Base-by-base conservation (phyloP, 2,797 vertebrate genomes). In the Poeciliopsis turneri region DNA sequence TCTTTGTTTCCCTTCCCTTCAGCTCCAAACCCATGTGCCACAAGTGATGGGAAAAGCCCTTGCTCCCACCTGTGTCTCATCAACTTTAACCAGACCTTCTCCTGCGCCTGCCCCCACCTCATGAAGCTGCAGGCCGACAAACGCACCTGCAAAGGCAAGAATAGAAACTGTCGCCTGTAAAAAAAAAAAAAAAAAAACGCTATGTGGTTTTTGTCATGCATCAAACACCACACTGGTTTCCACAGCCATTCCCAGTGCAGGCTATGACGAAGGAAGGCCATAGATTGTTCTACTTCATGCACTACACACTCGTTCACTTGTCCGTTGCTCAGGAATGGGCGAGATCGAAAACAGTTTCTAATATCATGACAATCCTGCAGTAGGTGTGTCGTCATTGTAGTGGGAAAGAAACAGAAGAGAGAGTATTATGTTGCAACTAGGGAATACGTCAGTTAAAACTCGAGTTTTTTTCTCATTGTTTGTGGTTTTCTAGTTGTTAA, bases 61-160 rank as follows among this genome's bases (percentile, higher is more conserved):
- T 99, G 98, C 87, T 98, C 98, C 80, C 98, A 99, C 86, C 95
- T 99, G 76, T 99, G 98, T 90, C 97, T 99, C 88, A 99, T 99
- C 92, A 98, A 97, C 94, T 99, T 97, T 93, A 99, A 99, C 94
- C 97, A 97, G 87, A 97, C 97, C 0, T 95, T 97, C 86, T 97
- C 98, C 84, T 99, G 98, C 0, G 97, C 97, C 86, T 99, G 98
- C 72, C 98, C 98, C 4, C 98, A 99, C 89, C 97, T 99, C 87
- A 99, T 99, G 98, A 99, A 98, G 87, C 96, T 99, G 68, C 95
- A 96, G 83, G 88, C 96, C 4, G 97, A 99, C 94, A 98, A 95
- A 36, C 95, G 91, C 71, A 99, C 97, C 72, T 99, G 98, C 93
- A 97, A 96, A 10, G 98, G 98, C 98, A 96, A 84, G 59, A 39